Evolutionary conservation across 2,113 vertebrate genomes (phyloP), one percentile per base, ranked within the genome.

Genomic region (Accipiter virgatus): DNA sequence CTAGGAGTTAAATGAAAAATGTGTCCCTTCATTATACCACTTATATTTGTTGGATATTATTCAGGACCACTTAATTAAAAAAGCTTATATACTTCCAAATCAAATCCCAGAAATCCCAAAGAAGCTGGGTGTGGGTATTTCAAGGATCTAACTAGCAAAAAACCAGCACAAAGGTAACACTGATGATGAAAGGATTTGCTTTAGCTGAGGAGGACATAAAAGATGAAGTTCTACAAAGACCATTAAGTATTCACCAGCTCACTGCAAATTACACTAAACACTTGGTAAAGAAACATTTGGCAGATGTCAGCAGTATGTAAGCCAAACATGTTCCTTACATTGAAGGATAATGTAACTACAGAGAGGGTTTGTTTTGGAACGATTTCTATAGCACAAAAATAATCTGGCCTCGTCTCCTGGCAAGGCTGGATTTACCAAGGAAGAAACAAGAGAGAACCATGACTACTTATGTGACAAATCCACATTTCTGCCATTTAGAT

Each of bases 341-440:
- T 97, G 98, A 97, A 95, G 97, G 97, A 98, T 97, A 98, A 97
- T 97, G 90, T 95, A 96, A 97, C 94, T 97, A 81, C 81, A 91
- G 80, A 94, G 74, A 94, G 32, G 66, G 95, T 96, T 97, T 96
- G 92, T 94, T 95, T 97, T 97, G 96, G 96, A 96, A 94, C 2
- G 26, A 90, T 83, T 95, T 97, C 93, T 79, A 45, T 16, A 73
- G 89, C 74, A 66, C 75, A 91, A 66, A 83, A 96, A 95, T 31
- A 47, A 94, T 85, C 88, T 95, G 95, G 84, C 83, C 63, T 80
- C 13, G 25, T 94, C 90, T 85, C 81, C 74, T 96, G 91, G 95
- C 61, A 87, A 62, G 81, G 67, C 43, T 89, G 68, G 67, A 50
- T 36, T 84, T 68, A 63, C 80, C 87, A 84, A 74, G 40, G 62